These are phyloP conservation scores for Tetragonula carbonaria DNA, from an alignment of 2,888 invertebrate species.

Conservation along the genomic window DNA sequence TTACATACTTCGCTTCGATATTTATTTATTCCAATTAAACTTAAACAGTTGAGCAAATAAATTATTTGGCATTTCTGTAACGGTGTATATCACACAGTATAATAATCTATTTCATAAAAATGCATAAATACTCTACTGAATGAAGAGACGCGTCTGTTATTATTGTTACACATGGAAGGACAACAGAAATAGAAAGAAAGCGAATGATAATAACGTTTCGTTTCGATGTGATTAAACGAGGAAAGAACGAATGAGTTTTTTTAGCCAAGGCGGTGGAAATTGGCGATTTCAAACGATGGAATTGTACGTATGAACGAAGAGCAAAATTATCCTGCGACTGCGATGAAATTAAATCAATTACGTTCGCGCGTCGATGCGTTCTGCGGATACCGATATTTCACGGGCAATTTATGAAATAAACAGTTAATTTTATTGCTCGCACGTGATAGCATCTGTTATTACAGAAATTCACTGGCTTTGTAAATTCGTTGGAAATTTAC, in stretches of 20 bases:
- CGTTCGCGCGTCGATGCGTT: slow-evolving; percentile 6
- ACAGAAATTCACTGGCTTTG: slow-evolving; percentile 13
- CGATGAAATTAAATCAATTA: slow-evolving; percentile 39
- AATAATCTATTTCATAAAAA: too few species aligned
- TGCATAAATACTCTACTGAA: too few species aligned
- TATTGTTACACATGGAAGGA: background rate
- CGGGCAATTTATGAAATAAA: slow-evolving; percentile 29
- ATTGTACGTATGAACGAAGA: slow-evolving; percentile 12
- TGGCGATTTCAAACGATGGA: background rate
- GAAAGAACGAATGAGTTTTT: background rate
- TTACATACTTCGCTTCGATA: too few species aligned
- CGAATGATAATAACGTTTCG: background rate
- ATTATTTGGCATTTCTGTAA: too few species aligned
- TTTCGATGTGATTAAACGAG: background rate
- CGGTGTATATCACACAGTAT: too few species aligned
- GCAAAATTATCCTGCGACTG: slow-evolving; percentile 11
- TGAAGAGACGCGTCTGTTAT: background rate
- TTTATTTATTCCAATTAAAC: too few species aligned
- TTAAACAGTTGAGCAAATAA: too few species aligned
- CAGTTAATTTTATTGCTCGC: slow-evolving; percentile 27
- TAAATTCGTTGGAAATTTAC: background rate
- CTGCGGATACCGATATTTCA: slow-evolving; percentile 26
- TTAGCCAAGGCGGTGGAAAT: slow-evolving; percentile 2
- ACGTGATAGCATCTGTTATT: background rate
- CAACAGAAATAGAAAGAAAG: background rate